These are phyloP conservation scores for Himalopsyche phryganea DNA, from an alignment of 1,140 invertebrate species.

Conservation along the genomic window DNA sequence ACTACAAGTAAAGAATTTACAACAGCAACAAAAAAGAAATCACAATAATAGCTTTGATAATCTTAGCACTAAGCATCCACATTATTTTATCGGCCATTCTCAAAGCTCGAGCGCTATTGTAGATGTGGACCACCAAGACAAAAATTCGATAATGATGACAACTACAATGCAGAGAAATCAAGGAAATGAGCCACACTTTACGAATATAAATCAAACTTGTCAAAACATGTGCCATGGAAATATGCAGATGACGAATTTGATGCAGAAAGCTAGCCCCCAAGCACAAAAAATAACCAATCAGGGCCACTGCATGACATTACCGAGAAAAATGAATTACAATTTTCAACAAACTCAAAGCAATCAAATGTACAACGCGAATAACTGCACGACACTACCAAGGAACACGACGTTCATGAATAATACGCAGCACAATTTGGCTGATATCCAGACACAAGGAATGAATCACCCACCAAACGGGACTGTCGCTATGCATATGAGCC, in stretches of 20 bases:
- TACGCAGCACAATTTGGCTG: constrained; percentile 52
- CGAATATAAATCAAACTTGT: constrained; percentile 43
- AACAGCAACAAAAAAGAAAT: constrained; percentile 64
- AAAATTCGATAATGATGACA: constrained; percentile 63
- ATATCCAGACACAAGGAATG: constrained; percentile 48
- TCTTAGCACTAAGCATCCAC: constrained; percentile 61
- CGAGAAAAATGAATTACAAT: constrained; percentile 58
- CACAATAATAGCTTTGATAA: constrained; percentile 69
- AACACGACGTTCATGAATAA: constrained; percentile 57
- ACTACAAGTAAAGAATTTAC: constrained; percentile 73
- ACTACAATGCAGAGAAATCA: constrained; percentile 43
- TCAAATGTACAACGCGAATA: constrained; percentile 50
- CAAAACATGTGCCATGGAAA: constrained; percentile 58
- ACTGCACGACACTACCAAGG: constrained; percentile 58
- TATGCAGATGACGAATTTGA: constrained; percentile 57
- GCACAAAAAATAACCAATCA: constrained; percentile 48
- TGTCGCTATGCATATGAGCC: constrained; percentile 37
- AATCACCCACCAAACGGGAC: constrained; percentile 39
- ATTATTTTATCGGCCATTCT: constrained; percentile 64
- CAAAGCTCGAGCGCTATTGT: constrained; percentile 73
- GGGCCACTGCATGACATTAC: constrained; percentile 62
- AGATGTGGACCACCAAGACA: constrained; percentile 73
- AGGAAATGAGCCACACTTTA: constrained; percentile 51
- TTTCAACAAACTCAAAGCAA: constrained; percentile 46
- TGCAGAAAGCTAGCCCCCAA: constrained; percentile 57